Evolutionary conservation across 2,888 invertebrate species (phyloP), one percentile per base, ranked within the genome.

Genomic region (Agriopis leucophaearia): DNA sequence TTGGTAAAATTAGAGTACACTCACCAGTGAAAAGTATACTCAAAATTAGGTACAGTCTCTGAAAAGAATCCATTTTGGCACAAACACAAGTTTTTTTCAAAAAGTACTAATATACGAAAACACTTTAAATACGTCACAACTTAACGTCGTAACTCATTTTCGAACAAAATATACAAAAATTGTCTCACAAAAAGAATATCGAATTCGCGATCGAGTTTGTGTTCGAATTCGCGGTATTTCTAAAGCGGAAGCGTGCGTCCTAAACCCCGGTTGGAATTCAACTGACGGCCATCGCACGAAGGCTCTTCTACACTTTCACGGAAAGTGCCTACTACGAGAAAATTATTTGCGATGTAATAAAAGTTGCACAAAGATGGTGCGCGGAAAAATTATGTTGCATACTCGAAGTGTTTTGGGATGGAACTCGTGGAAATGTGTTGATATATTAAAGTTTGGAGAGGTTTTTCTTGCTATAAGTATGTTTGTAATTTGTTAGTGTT

Each of bases 341-440:
- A 71, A 67, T 75, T 66, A 78, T 75, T 77, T 78, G 76, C 73
- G 67, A 71, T 74, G 70, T 72, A 72, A 81, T 81, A 84, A 79
- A 79, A 75, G 45, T 57, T 69, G 68, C 78, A 80, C 74, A 69
- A 66, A 72, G 71, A 71, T 71, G 70, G 72, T 36, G 70, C 55
- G 72, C 51, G 71, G 74, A 73, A 71, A 74, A 73, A 74, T 73
- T 59, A 73, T 70, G 73, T 67, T 54, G 69, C 64, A 66, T 54
- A 55, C 18, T 52, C 16, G 47, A 62, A 58, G 48, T 58, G 66
- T 58, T 59, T 54, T 1, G 62, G 69, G 67, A 45, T 48, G 64
- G 78, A 78, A 70, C 68, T 62, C 59, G 36, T 38, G 50, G 35
- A 48, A 59, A 50, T 38, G 36, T 59, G 38, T 18, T 70, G 13